phyloP scores from a whole-genome alignment of 2,113 vertebrate species.

The Eubucco bourcierii region DNA sequence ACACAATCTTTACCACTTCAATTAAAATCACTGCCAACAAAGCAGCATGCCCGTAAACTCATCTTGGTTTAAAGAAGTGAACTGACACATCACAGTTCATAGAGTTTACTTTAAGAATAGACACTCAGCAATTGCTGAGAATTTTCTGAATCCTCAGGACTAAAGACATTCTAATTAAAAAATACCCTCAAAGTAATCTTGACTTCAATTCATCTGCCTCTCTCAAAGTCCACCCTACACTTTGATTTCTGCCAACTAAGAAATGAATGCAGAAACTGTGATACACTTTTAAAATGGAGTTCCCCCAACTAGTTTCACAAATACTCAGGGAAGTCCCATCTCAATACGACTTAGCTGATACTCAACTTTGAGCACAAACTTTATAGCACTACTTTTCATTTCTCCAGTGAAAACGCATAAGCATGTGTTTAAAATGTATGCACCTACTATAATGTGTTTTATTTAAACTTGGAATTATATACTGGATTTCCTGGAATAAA shows the following conservation, averaged over 20 bases:
- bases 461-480: background rate
- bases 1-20: background rate
- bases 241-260: background rate
- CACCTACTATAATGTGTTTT: background rate
- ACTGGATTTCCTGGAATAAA: background rate
- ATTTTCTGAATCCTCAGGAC: background rate
- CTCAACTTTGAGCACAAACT: background rate
- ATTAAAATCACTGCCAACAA: background rate
- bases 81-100: background rate
- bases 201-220: background rate
- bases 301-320: background rate
- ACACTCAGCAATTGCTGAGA: background rate
- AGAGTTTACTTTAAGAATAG: background rate
- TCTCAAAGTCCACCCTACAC: background rate
- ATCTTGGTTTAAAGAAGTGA: background rate
- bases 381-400: background rate
- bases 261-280: background rate
- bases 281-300: background rate
- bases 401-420: background rate
- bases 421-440: background rate
- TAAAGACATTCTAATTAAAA: background rate
- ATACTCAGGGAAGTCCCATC: background rate
- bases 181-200: background rate
- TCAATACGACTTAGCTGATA: background rate
- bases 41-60: background rate